Percentiles rank a stretch among this genome's conserved stretches.
phyloP scores from a whole-genome alignment of 2,888 invertebrate species.

The Ectropis crepuscularia region DNA sequence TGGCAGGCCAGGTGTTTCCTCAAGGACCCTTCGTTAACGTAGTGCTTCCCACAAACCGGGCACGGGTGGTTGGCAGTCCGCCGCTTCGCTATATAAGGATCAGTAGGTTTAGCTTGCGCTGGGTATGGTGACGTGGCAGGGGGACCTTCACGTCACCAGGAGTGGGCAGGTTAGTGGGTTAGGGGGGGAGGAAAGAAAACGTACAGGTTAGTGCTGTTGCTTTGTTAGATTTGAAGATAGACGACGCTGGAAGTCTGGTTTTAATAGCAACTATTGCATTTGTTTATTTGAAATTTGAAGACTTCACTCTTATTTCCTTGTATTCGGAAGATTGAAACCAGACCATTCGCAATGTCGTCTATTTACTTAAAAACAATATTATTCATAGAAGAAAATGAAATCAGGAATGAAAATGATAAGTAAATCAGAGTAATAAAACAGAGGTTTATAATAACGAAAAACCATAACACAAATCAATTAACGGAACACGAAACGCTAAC shows the following conservation, averaged over 20 bases:
- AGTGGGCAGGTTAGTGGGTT: slow-evolving; percentile 79
- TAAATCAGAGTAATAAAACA: slow-evolving; percentile 28
- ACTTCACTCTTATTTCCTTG: background rate
- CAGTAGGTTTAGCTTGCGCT: slow-evolving; percentile 85
- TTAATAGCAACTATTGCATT: background rate
- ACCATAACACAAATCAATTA: slow-evolving; percentile 63
- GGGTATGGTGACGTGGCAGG: slow-evolving; percentile 87
- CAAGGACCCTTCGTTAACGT: slow-evolving; percentile 96
- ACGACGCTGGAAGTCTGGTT: slow-evolving; percentile 47
- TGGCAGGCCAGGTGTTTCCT: slow-evolving; percentile 97
- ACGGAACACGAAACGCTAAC: slow-evolving; percentile 56
- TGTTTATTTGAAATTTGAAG: too few species aligned
- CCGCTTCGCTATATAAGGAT: slow-evolving; percentile 96
- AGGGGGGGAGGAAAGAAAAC: slow-evolving; percentile 61
- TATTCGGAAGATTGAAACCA: background rate
- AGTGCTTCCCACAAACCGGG: slow-evolving; percentile 97
- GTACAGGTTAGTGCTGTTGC: slow-evolving; percentile 67
- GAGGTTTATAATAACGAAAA: slow-evolving; percentile 32
- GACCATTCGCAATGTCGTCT: slow-evolving; percentile 46
- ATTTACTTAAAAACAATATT: slow-evolving; percentile 43
- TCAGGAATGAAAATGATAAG: slow-evolving; percentile 33
- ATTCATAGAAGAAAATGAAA: slow-evolving; percentile 25
- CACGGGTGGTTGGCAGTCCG: slow-evolving; percentile 97
- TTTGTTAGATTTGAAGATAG: slow-evolving; percentile 58
- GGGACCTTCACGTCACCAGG: slow-evolving; percentile 84